Evolutionary conservation across 2,797 vertebrate genomes (phyloP).

Genomic region (Sebastes trivittatus): DNA sequence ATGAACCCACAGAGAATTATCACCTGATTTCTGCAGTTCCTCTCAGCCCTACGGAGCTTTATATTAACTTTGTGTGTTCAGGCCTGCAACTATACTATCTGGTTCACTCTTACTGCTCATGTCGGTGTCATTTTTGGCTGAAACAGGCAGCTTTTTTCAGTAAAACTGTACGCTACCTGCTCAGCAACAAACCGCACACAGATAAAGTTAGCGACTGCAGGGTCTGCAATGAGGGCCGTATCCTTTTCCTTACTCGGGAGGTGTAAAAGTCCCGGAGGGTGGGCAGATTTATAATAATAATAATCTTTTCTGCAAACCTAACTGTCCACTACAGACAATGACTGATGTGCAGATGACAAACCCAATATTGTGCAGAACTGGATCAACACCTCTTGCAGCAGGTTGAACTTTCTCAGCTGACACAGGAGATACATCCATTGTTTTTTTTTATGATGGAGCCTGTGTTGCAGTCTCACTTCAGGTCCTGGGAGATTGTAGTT

Average conservation of each 20-base stretch:
- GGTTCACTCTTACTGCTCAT: background rate
- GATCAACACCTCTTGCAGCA: background rate
- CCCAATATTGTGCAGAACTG: background rate
- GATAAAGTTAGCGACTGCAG: too few relatives aligned
- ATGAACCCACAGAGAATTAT: too few relatives aligned
- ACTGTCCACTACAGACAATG: background rate
- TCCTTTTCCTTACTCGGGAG: background rate
- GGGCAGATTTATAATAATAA: background rate
- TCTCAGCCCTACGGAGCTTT: too few relatives aligned
- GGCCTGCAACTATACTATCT: too few relatives aligned
- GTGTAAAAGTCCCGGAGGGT: background rate
- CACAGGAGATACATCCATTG: background rate
- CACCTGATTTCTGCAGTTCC: too few relatives aligned
- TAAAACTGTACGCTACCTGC: background rate
- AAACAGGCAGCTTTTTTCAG: accelerated
- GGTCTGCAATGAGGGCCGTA: background rate
- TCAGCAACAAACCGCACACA: too few relatives aligned
- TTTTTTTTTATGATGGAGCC: background rate
- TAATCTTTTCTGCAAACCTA: background rate
- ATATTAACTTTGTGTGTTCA: too few relatives aligned
- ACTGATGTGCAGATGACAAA: background rate
- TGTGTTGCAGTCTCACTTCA: background rate
- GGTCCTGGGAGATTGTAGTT: background rate
- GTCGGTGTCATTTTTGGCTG: background rate
- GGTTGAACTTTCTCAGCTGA: background rate